These are phyloP conservation scores for Apteryx mantelli DNA, from an alignment of 2,113 vertebrate genomes.

Conservation along the genomic window DNA sequence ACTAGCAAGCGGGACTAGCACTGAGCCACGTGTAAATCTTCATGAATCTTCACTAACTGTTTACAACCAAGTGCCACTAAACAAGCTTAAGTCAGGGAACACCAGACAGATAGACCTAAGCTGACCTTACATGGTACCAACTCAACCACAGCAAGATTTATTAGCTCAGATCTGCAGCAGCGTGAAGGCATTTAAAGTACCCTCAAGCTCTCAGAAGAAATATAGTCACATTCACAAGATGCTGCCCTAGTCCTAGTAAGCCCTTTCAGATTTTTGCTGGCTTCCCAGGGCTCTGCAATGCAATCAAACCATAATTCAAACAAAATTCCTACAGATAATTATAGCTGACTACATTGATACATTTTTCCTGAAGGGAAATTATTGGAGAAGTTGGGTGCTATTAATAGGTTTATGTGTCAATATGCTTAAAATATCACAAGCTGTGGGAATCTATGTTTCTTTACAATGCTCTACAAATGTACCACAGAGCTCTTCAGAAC, in stretches of 20 bases:
- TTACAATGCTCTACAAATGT: fast-evolving
- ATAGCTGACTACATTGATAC: too few species aligned
- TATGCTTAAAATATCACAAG: not conserved
- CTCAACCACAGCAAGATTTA: not conserved
- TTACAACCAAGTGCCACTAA: too few species aligned
- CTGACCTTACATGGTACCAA: not conserved
- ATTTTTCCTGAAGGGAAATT: not conserved
- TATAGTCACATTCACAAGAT: not conserved
- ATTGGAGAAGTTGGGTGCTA: not conserved
- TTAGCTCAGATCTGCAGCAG: not conserved
- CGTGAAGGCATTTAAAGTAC: not conserved
- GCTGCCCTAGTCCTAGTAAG: not conserved
- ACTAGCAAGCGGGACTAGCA: not conserved
- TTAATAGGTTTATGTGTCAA: not conserved
- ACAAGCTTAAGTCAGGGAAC: not conserved
- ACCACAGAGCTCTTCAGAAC: not conserved
- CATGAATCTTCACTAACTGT: not conserved
- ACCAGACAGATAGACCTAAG: not conserved
- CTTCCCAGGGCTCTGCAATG: not conserved
- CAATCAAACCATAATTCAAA: not conserved
- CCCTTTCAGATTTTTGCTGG: not conserved
- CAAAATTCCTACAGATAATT: not conserved
- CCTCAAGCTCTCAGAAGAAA: not conserved
- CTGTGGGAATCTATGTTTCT: not conserved
- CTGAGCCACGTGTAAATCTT: not conserved